Evolutionary conservation across 2,888 invertebrate species (phyloP), one percentile per base, ranked within the genome.

Genomic region (Leptinotarsa rubiginosa): DNA sequence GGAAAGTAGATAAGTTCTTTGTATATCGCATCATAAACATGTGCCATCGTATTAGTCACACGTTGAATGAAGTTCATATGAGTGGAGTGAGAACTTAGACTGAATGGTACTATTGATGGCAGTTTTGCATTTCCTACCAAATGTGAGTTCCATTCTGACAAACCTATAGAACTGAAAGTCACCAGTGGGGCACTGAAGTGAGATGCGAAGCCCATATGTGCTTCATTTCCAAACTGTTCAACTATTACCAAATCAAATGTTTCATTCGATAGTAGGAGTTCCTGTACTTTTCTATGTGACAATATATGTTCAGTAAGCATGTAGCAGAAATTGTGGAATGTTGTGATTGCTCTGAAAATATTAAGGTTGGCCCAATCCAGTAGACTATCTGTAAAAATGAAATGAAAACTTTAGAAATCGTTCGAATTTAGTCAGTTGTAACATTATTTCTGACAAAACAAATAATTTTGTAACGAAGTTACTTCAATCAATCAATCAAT

Each of bases 61-160:
- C 93, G 85, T 78, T 90, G 88, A 81, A 85, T 84, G 77, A 92
- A 91, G 47, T 85, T 89, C 84, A 90, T 89, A 67, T 82, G 84
- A 56, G 89, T 87, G 65, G 85, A 81, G 72, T 84, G 88, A 4
- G 86, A 84, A 71, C 88, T 75, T 69, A 88, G 87, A 4, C 86
- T 86, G 69, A 89, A 88, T 0, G 90, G 89, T 25, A 89, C 87
- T 81, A 88, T 88, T 0, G 90, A 88, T 82, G 88, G 88, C 0
- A 89, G 87, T 1, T 83, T 85, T 1, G 89, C 86, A 18, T 49
- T 50, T 1, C 90, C 90, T 84, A 90, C 87, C 77, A 88, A 87
- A 65, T 88, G 87, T 70, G 22, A 56, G 20, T 22, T 56, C 31
- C 50, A 20, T 20, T 65, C 65, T 47, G 47, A 41, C 13, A 47